Evolutionary conservation across 2,797 vertebrate genomes (phyloP), one percentile per base, ranked within the genome.

Genomic region (Tadarida brasiliensis): DNA sequence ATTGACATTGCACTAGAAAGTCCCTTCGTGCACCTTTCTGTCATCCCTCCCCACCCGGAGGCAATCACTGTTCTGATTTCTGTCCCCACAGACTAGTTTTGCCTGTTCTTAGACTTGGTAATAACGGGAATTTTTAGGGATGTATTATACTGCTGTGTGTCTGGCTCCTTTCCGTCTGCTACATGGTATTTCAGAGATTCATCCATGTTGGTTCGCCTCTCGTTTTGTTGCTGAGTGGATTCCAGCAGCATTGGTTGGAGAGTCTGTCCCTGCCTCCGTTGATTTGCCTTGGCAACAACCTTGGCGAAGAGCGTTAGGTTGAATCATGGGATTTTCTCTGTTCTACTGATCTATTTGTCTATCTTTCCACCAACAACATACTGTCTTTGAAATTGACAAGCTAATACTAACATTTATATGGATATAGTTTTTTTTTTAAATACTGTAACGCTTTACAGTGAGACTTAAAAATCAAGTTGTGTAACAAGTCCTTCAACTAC

Each of bases 391-490:
- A 86, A 91, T 12, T 86, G 76, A 73, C 20, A 87, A 44, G 39
- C 39, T 44, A 44, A 44, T 44, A 44, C 39, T 44, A 44, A 44
- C 39, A 44, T 44, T 44, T 89, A 56, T 35, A 35, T 89, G 74
- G 57, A 91, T 78, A 91, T 70, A 16, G 16, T 74, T 19, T 85
- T 74, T 19, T 85, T 59, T 77, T 11, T n/a, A 87, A 61, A 86
- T 87, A 59, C 24, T n/a, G 15, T n/a, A 57, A n/a, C 67, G 19
- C 39, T 78, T 87, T 63, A 83, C 47, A 78, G n/a, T 86, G 22
- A 93, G n/a, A 76, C 35, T 93, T 91, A 67, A 44, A 94, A 88
- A 76, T 44, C 19, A 82, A n/a, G 63, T 56, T 70, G 22, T 65
- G 1, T 68, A 84, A n/a, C n/a, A n/a, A 61, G 14, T 44, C 12